A percentile compares a stretch with the other conserved stretches of the same genome.
Conservation (phyloP, 1,140 invertebrate species). For the Neoseiulus cucumeris region DNA sequence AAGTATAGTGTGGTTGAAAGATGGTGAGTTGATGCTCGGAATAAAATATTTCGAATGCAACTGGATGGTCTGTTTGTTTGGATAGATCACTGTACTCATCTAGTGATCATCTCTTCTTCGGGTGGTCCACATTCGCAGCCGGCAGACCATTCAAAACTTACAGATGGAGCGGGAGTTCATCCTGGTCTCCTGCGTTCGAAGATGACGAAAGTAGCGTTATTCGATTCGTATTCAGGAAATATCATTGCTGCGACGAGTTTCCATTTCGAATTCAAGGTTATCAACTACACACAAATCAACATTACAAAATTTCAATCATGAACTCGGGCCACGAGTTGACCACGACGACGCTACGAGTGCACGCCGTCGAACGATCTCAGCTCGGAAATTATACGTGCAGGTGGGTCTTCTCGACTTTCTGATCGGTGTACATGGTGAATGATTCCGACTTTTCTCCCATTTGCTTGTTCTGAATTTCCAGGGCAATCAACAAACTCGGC, state of each 20-base stretch:
- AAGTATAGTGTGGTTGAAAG: slow-evolving; percentile 65
- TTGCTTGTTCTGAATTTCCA: not conserved
- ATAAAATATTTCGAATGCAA: too few species aligned
- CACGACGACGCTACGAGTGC: slow-evolving; percentile 63
- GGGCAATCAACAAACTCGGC: slow-evolving; percentile 66
- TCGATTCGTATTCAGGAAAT: too few species aligned
- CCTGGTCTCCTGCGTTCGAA: too few species aligned
- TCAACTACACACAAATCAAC: slow-evolving; percentile 62
- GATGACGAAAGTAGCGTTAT: too few species aligned
- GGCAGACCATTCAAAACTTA: too few species aligned
- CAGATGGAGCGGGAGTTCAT: too few species aligned
- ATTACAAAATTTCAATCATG: slow-evolving; percentile 66
- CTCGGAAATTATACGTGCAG: slow-evolving; percentile 66
- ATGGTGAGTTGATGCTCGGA: slow-evolving; percentile 31
- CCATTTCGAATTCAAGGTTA: not conserved
- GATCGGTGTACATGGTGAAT: not conserved
- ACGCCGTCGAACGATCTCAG: slow-evolving; percentile 72
- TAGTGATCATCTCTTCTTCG: too few species aligned
- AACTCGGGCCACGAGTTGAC: slow-evolving; percentile 71
- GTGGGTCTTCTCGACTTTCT: not conserved
- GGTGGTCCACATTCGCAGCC: too few species aligned
- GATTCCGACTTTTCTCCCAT: not conserved
- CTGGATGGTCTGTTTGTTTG: too few species aligned
- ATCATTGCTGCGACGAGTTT: too few species aligned
- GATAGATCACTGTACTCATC: too few species aligned